Conservation (phyloP, 2,888 invertebrate genomes). For the Adelphocoris suturalis region DNA sequence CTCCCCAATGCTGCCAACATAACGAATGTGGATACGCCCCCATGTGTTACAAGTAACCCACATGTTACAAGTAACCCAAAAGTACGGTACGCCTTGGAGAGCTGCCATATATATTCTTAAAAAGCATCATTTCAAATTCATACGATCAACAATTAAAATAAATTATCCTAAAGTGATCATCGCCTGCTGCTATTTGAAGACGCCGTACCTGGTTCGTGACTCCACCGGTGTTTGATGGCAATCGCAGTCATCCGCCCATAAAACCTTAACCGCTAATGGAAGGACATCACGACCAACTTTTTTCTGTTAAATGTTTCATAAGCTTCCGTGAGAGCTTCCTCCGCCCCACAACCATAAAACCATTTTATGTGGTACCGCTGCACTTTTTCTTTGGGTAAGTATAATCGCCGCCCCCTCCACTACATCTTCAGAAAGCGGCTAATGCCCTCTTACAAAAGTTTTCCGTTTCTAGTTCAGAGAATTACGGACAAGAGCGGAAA, state of each 20-base stretch:
- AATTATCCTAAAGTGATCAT: too few relatives aligned
- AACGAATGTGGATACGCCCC: too few relatives aligned
- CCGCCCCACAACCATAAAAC: slow-evolving; percentile 35
- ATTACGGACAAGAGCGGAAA: slow-evolving; percentile 41
- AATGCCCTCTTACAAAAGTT: slow-evolving; percentile 54
- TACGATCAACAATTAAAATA: too few relatives aligned
- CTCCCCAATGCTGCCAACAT: too few relatives aligned
- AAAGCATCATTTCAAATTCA: too few relatives aligned
- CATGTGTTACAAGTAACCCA: too few relatives aligned
- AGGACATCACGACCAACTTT: background rate
- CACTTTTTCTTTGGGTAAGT: slow-evolving; percentile 37
- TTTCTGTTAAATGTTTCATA: slow-evolving; percentile 40
- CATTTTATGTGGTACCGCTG: slow-evolving; percentile 49
- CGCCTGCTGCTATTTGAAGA: too few relatives aligned
- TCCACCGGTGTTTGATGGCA: too few relatives aligned
- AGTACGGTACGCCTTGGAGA: too few relatives aligned
- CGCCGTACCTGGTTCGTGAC: too few relatives aligned
- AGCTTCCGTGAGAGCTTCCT: slow-evolving; percentile 32
- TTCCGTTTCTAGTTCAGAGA: slow-evolving; percentile 21
- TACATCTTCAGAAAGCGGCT: slow-evolving; percentile 9
- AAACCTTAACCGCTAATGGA: slow-evolving; percentile 34
- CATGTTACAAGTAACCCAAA: too few relatives aligned
- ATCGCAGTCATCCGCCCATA: slow-evolving; percentile 1
- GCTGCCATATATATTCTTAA: too few relatives aligned
- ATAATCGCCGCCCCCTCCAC: slow-evolving; percentile 41